phyloP scores from a whole-genome alignment of 2,888 invertebrate genomes.

The Cenopis cana region DNA sequence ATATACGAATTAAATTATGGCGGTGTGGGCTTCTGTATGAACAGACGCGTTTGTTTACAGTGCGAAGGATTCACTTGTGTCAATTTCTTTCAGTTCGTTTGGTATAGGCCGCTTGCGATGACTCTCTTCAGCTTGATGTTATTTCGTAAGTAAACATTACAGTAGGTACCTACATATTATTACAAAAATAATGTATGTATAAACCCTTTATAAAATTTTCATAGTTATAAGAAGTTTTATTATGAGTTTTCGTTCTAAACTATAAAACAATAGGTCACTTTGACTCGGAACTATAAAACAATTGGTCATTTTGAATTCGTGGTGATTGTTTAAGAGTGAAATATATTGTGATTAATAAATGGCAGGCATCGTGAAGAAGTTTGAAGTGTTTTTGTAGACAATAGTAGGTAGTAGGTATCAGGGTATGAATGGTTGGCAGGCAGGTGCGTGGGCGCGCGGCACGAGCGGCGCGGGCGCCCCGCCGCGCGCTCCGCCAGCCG shows the following conservation, averaged over 20 bases:
- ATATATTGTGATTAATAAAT: neutral
- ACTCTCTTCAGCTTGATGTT: constrained; percentile 19
- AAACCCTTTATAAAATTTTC: neutral
- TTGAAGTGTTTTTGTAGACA: constrained; percentile 45
- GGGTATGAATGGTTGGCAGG: constrained; percentile 44
- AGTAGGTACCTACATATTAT: neutral
- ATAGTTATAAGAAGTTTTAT: neutral
- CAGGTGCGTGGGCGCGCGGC: constrained; percentile 46
- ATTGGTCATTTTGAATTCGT: neutral
- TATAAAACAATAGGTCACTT: neutral
- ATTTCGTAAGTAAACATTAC: constrained; percentile 34
- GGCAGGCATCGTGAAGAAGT: constrained; percentile 11
- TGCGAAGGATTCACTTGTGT: constrained; percentile 73
- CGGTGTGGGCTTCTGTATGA: constrained; percentile 46
- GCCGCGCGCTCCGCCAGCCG: constrained; percentile 49
- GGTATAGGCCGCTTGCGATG: constrained; percentile 41
- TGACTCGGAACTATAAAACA: neutral
- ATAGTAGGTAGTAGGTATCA: constrained; percentile 34
- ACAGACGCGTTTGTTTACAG: constrained; percentile 55
- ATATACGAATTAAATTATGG: constrained; percentile 53
- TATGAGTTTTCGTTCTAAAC: neutral
- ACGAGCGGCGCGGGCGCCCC: constrained; percentile 55
- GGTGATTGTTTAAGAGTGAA: neutral
- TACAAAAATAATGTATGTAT: neutral
- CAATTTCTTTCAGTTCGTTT: constrained; percentile 63